Evolutionary conservation across 2,888 invertebrate genomes (phyloP), one percentile per base, ranked within the genome.

Genomic region (Nipponacmea schrenckii): DNA sequence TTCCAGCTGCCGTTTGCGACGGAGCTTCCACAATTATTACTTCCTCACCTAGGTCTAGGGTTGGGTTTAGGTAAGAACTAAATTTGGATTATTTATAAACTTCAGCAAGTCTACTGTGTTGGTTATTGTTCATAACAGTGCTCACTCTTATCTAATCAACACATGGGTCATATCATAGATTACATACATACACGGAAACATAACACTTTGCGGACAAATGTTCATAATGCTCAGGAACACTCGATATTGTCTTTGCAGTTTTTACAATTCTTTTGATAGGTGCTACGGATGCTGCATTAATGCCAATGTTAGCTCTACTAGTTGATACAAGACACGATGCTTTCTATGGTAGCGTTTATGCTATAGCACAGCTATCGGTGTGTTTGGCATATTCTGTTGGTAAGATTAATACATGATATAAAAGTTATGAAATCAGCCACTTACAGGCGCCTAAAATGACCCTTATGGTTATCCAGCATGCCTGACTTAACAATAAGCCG

Each of bases 41-140:
- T 94, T 62, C 95, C 95, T 0, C 95, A 95, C 88, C 93, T 95
- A 83, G 92, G 93, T 0, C 89, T 95, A 65, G 95, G 95, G 2
- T 88, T 94, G n/a, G 93, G 95, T 5, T 93, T 95, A 67, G 95
- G 95, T 89, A 84, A 79, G 84, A 69, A 56, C 10, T 24, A 56
- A 12, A 56, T 10, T 24, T 1, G 7, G 2, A 24, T 24, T 4
- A 56, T 56, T 15, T 20, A 20, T 56, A 24, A 14, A 56, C 20
- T 17, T 50, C 31, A 3, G 31, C 31, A 31, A 31, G 5, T 5
- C 31, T 31, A 31, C 5, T 31, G 31, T 31, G 31, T 31, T 31
- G 5, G 31, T 31, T 3, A 31, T 31, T n/a, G n/a, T n/a, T n/a
- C n/a, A n/a, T n/a, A n/a, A n/a, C n/a, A n/a, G n/a, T n/a, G n/a